A percentile compares a stretch with the other conserved stretches of the same genome.
Conservation (phyloP, 2,797 vertebrate genomes). For the Mus minutoides region DNA sequence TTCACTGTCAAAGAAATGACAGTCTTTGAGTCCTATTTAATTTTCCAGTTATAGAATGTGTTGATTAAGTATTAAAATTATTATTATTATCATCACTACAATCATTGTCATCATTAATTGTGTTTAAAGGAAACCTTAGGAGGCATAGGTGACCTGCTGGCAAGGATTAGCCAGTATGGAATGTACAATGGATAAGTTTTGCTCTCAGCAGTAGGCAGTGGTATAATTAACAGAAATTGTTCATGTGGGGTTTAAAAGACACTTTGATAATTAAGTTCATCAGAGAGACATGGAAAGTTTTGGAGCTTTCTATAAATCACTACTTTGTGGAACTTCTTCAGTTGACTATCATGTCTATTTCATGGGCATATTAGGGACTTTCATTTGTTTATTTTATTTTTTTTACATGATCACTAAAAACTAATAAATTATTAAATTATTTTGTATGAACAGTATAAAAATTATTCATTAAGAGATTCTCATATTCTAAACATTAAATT, state of each 20-base stretch:
- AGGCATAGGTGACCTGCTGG: conserved; percentile 60
- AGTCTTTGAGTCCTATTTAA: conserved; percentile 48
- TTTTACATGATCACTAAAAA: conserved; percentile 60
- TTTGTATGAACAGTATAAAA: conserved; percentile 55
- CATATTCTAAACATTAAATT: conserved; percentile 61
- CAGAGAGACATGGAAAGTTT: conserved; percentile 74
- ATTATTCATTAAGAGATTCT: conserved; percentile 46
- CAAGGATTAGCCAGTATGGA: conserved; percentile 67
- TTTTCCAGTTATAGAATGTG: conserved; percentile 53
- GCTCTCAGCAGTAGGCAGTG: conserved; percentile 70
- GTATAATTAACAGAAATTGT: conserved; percentile 81
- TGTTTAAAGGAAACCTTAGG: conserved; percentile 64
- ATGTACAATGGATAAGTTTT: conserved; percentile 70
- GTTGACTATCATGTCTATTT: conserved; percentile 64
- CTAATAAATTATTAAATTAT: conserved; percentile 48
- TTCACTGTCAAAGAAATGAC: conserved; percentile 42
- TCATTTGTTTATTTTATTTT: conserved; percentile 5
- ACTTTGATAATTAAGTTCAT: conserved; percentile 80
- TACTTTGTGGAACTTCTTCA: conserved; percentile 45
- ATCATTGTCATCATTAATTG: conserved; percentile 32
- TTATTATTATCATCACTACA: conserved; percentile 34
- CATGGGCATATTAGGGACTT: conserved; percentile 27
- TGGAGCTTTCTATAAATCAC: conserved; percentile 66
- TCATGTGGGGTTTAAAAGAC: conserved; percentile 76
- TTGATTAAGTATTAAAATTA: conserved; percentile 58